Evolutionary conservation across 2,888 invertebrate species (phyloP).

Genomic region (Brachylomia viminalis): DNA sequence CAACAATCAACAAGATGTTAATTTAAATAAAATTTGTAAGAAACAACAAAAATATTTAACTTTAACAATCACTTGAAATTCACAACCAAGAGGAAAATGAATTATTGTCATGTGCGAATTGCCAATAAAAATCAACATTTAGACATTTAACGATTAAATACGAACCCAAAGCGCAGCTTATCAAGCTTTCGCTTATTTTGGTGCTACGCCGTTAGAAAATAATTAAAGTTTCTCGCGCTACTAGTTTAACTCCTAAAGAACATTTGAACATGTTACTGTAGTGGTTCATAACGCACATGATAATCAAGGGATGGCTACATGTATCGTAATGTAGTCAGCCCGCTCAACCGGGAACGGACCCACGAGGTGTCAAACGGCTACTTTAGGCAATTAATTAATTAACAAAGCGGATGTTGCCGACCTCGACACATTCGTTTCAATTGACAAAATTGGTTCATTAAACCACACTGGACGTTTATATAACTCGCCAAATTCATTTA

Average conservation of each 20-base stretch:
- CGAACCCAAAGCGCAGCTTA: background rate
- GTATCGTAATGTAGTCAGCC: background rate
- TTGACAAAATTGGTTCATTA: slow-evolving; percentile 74
- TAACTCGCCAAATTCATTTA: slow-evolving; percentile 47
- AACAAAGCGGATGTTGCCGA: slow-evolving; percentile 69
- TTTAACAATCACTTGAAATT: background rate
- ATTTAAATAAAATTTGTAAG: background rate
- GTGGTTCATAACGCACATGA: background rate
- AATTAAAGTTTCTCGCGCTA: background rate
- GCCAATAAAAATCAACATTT: background rate
- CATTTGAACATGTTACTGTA: background rate
- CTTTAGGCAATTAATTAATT: slow-evolving; percentile 65
- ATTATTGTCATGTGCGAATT: background rate
- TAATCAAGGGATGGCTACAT: background rate
- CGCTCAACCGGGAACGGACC: slow-evolving; percentile 10
- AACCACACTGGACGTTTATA: slow-evolving; percentile 41
- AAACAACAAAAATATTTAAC: background rate
- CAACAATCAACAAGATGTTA: slow-evolving; percentile 3
- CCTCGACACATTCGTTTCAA: slow-evolving; percentile 72
- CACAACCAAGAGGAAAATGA: background rate
- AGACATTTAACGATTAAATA: background rate
- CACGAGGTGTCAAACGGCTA: slow-evolving; percentile 57
- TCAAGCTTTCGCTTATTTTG: background rate
- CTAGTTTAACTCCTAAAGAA: background rate
- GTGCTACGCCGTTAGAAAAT: background rate